Conservation (phyloP, 2,888 invertebrate genomes). For the Diploptera punctata region DNA sequence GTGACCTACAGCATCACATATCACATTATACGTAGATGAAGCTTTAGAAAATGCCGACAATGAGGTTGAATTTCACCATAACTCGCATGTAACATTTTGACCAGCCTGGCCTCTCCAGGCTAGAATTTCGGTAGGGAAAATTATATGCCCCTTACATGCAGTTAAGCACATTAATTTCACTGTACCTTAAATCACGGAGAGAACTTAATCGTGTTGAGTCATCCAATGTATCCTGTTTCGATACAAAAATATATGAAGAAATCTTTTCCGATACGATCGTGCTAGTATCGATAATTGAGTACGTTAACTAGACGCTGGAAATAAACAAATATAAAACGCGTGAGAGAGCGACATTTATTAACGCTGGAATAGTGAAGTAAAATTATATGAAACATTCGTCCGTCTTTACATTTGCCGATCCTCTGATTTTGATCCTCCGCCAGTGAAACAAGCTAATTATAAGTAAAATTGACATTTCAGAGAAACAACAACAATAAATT, state of each 20-base stretch:
- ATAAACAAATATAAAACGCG: too few relatives aligned
- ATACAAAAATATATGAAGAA: not conserved
- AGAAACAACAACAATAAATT: too few relatives aligned
- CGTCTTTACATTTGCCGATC: too few relatives aligned
- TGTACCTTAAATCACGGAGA: not conserved
- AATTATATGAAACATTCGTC: too few relatives aligned
- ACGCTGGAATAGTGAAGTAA: too few relatives aligned
- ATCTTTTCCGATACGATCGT: not conserved
- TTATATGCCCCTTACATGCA: not conserved
- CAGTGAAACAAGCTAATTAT: too few relatives aligned
- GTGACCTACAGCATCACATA: not conserved
- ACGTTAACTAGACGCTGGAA: too few relatives aligned
- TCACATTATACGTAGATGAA: not conserved
- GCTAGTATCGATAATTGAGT: not conserved
- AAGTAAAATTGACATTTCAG: too few relatives aligned
- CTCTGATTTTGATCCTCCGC: too few relatives aligned
- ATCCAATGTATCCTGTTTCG: not conserved
- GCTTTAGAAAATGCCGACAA: not conserved
- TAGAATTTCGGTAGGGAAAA: not conserved
- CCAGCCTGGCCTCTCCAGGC: not conserved
- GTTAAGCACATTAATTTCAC: not conserved
- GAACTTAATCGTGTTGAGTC: not conserved
- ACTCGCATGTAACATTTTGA: not conserved
- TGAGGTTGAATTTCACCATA: not conserved
- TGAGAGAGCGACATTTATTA: too few relatives aligned